Evolutionary conservation across 2,888 invertebrate species (phyloP), one percentile per base, ranked within the genome.

Genomic region (Nephrotoma guestfalica): DNA sequence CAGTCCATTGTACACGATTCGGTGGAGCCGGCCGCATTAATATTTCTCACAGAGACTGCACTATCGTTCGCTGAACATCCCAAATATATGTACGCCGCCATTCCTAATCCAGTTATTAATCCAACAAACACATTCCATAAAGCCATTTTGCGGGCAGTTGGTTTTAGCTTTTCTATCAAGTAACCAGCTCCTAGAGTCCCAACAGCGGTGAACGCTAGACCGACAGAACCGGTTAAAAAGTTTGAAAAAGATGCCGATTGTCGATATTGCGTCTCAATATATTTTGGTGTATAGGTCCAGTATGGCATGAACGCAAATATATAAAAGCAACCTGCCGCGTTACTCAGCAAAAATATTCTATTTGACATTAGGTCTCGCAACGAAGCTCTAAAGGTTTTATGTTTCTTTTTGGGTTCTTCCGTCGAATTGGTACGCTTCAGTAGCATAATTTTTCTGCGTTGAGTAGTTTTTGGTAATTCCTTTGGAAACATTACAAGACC

Each of bases 201-300:
- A n/a, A 84, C 41, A 0, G 42, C 84, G 42, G 84, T 41, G 4
- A 84, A 84, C n/a, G 15, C 41, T 15, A 84, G 6, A 0, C n/a
- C 84, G 6, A 84, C 1, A 2, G 84, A 93, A 57, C 94, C 95
- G 87, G 95, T 94, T 87, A 94, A 93, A 85, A 95, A 91, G 88
- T 94, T 95, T 0, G 86, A 86, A 42, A 86, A 83, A 0, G 94
- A 94, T 0, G 95, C 95, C 1, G 95, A 94, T 88, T 94, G 94
- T 87, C 93, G 93, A 90, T 94, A 96, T 90, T 95, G 94, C 0
- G 94, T 94, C 90, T 96, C 95, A 87, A 96, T 94, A 89, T 95
- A 95, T 89, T 95, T 95, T 0, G 95, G 95, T 91, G 71, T 71
- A 71, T 71, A 71, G n/a, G 71, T 71, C 71, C 71, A 71, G 30